phyloP scores from a whole-genome alignment of 2,888 invertebrate genomes.

The Campoplex nolae region DNA sequence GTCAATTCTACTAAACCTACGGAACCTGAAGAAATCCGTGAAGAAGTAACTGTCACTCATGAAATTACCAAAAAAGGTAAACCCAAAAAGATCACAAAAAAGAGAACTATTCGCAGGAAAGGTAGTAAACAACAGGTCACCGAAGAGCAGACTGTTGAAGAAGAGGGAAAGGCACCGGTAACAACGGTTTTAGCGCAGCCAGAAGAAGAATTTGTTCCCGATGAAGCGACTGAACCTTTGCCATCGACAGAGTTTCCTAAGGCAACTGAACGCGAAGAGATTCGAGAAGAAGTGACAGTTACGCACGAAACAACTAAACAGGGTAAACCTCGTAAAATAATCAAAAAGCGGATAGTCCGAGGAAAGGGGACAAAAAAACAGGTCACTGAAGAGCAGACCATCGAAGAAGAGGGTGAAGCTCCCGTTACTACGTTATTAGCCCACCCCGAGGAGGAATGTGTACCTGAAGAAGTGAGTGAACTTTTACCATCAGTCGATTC shows the following conservation, averaged over 20 bases:
- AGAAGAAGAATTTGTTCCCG: slow-evolving; percentile 67
- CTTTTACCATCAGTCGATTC: too few species aligned
- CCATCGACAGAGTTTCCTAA: too few species aligned
- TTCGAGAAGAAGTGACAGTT: slow-evolving; percentile 72
- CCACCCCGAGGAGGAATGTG: slow-evolving; percentile 72
- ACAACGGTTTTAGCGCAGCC: background rate
- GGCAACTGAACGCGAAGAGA: slow-evolving; percentile 17
- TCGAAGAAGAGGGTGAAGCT: slow-evolving; percentile 82
- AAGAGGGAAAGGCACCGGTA: too few species aligned
- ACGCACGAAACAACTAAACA: slow-evolving; percentile 73
- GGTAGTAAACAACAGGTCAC: slow-evolving; percentile 76
- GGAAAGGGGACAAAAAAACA: slow-evolving; percentile 82
- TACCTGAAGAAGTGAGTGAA: too few species aligned
- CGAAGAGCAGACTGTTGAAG: too few species aligned
- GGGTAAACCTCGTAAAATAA: slow-evolving; percentile 75
- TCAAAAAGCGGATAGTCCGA: slow-evolving; percentile 83
- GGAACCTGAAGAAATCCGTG: too few species aligned
- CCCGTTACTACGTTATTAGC: slow-evolving; percentile 81
- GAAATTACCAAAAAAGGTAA: slow-evolving; percentile 82
- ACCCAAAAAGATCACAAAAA: slow-evolving; percentile 72
- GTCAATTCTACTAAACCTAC: too few species aligned
- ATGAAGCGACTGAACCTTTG: too few species aligned
- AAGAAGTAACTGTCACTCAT: slow-evolving; percentile 71
- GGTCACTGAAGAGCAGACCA: slow-evolving; percentile 83
- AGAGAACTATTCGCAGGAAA: slow-evolving; percentile 78